Evolutionary conservation across 2,888 invertebrate genomes (phyloP).

Genomic region (Lasius fuliginosus): DNA sequence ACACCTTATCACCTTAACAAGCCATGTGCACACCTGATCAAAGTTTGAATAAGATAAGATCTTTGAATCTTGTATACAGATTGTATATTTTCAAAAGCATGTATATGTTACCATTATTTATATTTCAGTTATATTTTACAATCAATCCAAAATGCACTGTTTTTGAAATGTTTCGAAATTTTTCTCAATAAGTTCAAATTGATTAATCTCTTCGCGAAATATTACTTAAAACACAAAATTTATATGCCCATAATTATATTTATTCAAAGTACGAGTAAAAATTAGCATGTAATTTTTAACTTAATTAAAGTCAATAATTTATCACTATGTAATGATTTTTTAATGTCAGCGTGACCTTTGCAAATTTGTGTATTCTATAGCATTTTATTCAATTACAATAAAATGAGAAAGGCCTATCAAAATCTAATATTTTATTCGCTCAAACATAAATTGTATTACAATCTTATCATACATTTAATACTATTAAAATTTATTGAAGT

Average conservation of each 20-base stretch:
- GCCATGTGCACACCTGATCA: constrained; percentile 47
- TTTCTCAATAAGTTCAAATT: neutral
- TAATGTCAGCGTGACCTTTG: neutral
- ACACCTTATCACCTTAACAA: constrained; percentile 49
- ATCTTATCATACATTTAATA: neutral
- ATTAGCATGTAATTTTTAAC: constrained; percentile 14
- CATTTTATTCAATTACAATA: constrained; percentile 1
- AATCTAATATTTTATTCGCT: neutral
- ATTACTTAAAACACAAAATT: neutral
- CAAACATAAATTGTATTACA: constrained; percentile 10
- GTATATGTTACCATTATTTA: neutral
- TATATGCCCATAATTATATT: neutral
- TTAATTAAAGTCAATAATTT: neutral
- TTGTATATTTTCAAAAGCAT: neutral
- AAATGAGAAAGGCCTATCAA: neutral
- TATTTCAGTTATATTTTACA: neutral
- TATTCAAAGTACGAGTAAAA: neutral
- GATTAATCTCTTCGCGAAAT: neutral
- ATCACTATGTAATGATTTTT: constrained; percentile 3
- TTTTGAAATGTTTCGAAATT: neutral
- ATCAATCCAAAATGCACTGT: neutral
- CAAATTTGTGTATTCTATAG: neutral
- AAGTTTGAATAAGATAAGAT: constrained; percentile 62
- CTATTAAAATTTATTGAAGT: neutral
- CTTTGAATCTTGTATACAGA: constrained; percentile 2